A percentile compares a stretch with the other conserved stretches of the same genome.
phyloP scores from a whole-genome alignment of 2,113 vertebrate genomes.

The Eurystomus gularis region DNA sequence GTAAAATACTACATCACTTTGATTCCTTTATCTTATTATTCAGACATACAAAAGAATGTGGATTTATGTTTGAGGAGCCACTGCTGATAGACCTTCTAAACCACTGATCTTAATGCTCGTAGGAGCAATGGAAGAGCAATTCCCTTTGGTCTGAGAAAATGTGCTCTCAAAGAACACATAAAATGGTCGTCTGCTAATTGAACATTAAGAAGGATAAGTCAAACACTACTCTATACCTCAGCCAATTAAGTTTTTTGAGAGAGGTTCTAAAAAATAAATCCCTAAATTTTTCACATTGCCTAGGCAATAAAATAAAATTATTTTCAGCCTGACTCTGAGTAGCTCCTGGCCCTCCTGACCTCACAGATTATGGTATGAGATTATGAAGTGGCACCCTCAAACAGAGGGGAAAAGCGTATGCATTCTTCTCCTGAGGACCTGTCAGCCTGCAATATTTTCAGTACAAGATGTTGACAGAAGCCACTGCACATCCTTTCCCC shows the following conservation, averaged over 20 bases:
- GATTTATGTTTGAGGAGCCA: neutral
- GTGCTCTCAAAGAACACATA: neutral
- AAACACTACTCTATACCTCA: neutral
- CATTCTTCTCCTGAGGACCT: neutral
- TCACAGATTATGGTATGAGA: neutral
- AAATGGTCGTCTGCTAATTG: neutral
- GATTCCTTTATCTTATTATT: neutral
- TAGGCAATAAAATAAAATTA: neutral
- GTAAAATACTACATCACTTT: neutral
- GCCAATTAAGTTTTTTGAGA: neutral
- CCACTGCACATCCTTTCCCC: neutral
- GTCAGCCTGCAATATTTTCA: neutral
- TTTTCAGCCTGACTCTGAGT: neutral
- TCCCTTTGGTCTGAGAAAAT: neutral
- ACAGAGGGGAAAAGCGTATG: fast-evolving
- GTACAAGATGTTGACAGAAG: neutral
- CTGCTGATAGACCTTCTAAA: neutral
- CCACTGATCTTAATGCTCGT: neutral
- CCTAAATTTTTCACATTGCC: neutral
- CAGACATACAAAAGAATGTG: neutral
- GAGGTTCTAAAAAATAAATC: neutral
- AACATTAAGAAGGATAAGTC: neutral
- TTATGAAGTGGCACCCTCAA: neutral
- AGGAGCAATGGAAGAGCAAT: neutral
- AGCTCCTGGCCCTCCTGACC: neutral